phyloP scores from a whole-genome alignment of 2,888 invertebrate species.

The Tromatobia lineatoria region DNA sequence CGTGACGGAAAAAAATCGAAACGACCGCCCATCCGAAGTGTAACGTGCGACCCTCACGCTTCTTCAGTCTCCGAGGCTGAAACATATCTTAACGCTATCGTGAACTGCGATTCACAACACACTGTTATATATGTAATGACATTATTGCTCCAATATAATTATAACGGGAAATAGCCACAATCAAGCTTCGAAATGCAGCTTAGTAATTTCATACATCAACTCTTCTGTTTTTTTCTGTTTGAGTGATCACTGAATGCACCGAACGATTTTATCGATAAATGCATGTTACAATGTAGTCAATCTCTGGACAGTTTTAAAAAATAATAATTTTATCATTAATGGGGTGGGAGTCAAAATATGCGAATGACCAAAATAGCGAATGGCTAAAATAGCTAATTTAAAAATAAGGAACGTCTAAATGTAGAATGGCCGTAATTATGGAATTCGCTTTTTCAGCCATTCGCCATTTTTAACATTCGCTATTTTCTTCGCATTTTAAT shows the following conservation, averaged over 20 bases:
- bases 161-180: constrained; percentile 39
- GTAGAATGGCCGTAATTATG: too few species aligned
- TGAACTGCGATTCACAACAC: constrained; percentile 45
- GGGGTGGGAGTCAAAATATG: too few species aligned
- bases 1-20: constrained; percentile 50
- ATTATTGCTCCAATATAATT: constrained; percentile 37
- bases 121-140: constrained; percentile 20
- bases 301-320: neutral
- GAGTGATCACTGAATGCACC: neutral
- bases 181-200: constrained; percentile 16
- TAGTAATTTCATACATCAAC: constrained; percentile 22
- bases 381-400: too few species aligned
- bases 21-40: constrained; percentile 71
- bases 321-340: neutral
- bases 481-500: too few species aligned
- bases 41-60: constrained; percentile 74
- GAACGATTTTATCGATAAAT: neutral
- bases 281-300: neutral
- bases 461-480: too few species aligned
- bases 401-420: too few species aligned
- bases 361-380: too few species aligned
- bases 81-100: constrained; percentile 20
- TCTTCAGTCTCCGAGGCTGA: constrained; percentile 11
- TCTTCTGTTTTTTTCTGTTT: neutral
- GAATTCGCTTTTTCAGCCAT: too few species aligned